These are phyloP conservation scores for Pseudoips prasinana DNA, from an alignment of 2,888 invertebrate species.

Conservation along the genomic window DNA sequence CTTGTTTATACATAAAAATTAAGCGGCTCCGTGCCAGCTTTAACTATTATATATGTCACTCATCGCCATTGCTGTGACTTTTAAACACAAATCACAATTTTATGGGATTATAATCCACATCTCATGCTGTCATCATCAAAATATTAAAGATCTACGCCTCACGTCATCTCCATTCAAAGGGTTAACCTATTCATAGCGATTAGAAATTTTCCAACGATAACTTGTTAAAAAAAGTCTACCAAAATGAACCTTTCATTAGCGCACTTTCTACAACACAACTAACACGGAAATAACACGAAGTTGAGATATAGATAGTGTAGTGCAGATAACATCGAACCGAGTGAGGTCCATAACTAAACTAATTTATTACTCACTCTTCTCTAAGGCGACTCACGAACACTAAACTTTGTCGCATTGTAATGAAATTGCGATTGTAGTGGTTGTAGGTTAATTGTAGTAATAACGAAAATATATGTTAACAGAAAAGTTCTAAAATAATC, in stretches of 20 bases:
- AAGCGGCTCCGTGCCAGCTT: too few species aligned
- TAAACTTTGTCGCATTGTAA: too few species aligned
- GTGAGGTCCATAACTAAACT: conserved; percentile 23
- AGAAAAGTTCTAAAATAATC: too few species aligned
- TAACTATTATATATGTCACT: too few species aligned
- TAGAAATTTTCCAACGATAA: conserved; percentile 19
- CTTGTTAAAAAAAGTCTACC: conserved; percentile 22
- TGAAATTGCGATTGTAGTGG: too few species aligned
- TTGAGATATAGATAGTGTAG: conserved; percentile 28
- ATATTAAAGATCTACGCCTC: conserved; percentile 1
- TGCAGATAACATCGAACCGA: conserved; percentile 28
- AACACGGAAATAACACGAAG: conserved; percentile 29
- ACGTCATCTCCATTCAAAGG: conserved; percentile 21
- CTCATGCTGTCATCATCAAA: background rate
- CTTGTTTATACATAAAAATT: too few species aligned
- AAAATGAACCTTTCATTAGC: conserved; percentile 32
- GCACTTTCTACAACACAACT: conserved; percentile 31
- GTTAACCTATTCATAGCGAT: conserved; percentile 26
- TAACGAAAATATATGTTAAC: too few species aligned
- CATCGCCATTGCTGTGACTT: too few species aligned
- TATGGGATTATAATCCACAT: too few species aligned
- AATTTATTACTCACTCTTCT: conserved; percentile 21
- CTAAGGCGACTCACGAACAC: conserved; percentile 12
- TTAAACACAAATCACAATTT: too few species aligned
- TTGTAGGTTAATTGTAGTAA: too few species aligned